Evolutionary conservation across 1,140 invertebrate genomes (phyloP), one percentile per base, ranked within the genome.

Genomic region (Ceratina calcarata): DNA sequence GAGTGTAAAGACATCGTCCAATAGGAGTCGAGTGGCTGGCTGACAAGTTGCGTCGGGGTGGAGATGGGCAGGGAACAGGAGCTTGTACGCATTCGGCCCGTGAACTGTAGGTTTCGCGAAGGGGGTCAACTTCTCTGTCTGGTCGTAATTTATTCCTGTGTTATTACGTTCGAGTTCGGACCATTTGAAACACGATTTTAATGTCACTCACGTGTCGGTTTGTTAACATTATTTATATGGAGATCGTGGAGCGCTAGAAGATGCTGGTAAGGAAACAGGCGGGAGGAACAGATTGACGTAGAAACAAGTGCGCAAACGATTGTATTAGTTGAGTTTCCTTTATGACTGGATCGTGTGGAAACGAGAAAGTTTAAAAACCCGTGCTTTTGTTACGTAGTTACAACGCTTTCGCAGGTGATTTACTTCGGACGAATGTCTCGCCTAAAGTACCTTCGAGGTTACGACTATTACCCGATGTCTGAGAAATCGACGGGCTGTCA

Each of bases 261-360:
- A 90, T 90, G 89, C 69, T 90, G 89, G 89, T 90, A 79, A 90
- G 89, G 66, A 82, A 88, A 88, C 87, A 84, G 76, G 71, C 81
- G 75, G 74, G 79, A 80, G 76, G 68, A 80, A 78, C 77, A 45
- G 37, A 57, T 64, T 75, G 27, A 82, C 58, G 70, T 83, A 68
- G 65, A 51, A 74, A 62, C 72, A 55, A 79, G 78, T 79, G 78
- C 78, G 78, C 78, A 79, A 79, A 79, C 37, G 78, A 74, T 79
- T 74, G 71, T 79, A 74, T 79, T 18, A 66, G 66, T 55, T 76
- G 15, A 78, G 64, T 72, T 73, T 49, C 72, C 12, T 32, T 62
- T 64, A 55, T 60, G 53, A 55, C 61, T 16, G 53, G 18, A 3
- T 53, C 18, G 55, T 18, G 6, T 51, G 45, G 22, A 20, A 60